phyloP scores from a whole-genome alignment of 2,113 vertebrate genomes.

The Macaca nemestrina region DNA sequence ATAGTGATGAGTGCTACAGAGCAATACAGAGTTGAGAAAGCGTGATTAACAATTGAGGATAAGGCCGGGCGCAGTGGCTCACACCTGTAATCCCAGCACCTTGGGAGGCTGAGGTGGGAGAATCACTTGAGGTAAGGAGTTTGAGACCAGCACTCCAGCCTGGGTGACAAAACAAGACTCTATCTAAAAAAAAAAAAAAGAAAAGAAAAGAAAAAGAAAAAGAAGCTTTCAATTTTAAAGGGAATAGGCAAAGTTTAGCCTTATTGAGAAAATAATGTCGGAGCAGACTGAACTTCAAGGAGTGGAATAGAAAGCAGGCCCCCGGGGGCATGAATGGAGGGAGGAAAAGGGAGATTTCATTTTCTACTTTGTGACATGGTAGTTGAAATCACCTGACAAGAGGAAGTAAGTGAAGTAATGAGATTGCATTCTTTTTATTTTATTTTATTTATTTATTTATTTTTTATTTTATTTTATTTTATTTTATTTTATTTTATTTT shows the following conservation, averaged over 20 bases:
- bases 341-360: not conserved
- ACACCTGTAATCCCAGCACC: too few species aligned
- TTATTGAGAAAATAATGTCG: not conserved
- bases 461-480: too few species aligned
- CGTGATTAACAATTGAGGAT: not conserved
- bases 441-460: too few species aligned
- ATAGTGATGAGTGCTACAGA: not conserved
- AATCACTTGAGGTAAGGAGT: too few species aligned
- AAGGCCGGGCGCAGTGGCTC: too few species aligned
- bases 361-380: not conserved
- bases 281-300: not conserved
- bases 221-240: not conserved
- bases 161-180: too few species aligned
- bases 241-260: not conserved
- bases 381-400: not conserved
- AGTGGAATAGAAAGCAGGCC: not conserved
- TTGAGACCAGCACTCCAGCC: too few species aligned
- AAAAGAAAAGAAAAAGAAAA: too few species aligned
- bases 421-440: not conserved
- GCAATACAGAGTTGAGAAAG: not conserved
- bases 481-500: too few species aligned
- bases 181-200: too few species aligned
- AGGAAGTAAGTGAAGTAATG: not conserved
- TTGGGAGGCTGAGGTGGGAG: too few species aligned
- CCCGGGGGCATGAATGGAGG: rapidly evolving